These are phyloP conservation scores for Corapipo altera DNA, from an alignment of 2,113 vertebrate species.

Conservation along the genomic window DNA sequence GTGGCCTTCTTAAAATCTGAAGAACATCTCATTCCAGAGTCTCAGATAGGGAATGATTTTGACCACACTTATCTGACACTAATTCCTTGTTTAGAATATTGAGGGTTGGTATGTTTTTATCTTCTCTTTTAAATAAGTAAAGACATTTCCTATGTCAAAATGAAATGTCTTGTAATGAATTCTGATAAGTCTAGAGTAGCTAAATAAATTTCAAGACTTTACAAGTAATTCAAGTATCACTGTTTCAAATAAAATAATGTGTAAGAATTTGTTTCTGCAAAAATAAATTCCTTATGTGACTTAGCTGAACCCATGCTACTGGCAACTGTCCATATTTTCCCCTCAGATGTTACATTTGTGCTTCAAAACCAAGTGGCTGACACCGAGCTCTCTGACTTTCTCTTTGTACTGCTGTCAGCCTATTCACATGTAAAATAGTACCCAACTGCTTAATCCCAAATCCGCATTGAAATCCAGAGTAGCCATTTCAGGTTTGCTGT, in stretches of 20 bases:
- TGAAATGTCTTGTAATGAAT: constrained; percentile 46
- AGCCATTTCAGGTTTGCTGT: neutral
- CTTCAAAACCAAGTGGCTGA: neutral
- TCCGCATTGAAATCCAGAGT: constrained; percentile 20
- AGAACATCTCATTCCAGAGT: constrained; percentile 31
- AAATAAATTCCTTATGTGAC: constrained; percentile 15
- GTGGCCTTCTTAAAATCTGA: constrained; percentile 17
- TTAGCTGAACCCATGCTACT: neutral
- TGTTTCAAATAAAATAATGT: constrained; percentile 45
- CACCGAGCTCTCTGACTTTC: neutral
- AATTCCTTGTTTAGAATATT: constrained; percentile 74
- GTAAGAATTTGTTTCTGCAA: constrained; percentile 36
- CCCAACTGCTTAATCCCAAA: neutral
- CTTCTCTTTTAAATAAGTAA: constrained; percentile 56
- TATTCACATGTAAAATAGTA: constrained; percentile 23
- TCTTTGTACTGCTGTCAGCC: constrained; percentile 17
- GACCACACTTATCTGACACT: constrained; percentile 63
- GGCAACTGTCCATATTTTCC: constrained; percentile 13
- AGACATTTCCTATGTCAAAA: constrained; percentile 32
- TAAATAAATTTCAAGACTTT: constrained; percentile 61
- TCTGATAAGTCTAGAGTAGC: constrained; percentile 60
- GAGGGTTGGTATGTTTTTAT: constrained; percentile 72
- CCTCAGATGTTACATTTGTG: constrained; percentile 3
- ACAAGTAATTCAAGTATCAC: constrained; percentile 64
- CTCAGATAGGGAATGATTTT: constrained; percentile 55